Conservation (phyloP, 2,797 vertebrate species). For the Odontamblyopus rebecca region DNA sequence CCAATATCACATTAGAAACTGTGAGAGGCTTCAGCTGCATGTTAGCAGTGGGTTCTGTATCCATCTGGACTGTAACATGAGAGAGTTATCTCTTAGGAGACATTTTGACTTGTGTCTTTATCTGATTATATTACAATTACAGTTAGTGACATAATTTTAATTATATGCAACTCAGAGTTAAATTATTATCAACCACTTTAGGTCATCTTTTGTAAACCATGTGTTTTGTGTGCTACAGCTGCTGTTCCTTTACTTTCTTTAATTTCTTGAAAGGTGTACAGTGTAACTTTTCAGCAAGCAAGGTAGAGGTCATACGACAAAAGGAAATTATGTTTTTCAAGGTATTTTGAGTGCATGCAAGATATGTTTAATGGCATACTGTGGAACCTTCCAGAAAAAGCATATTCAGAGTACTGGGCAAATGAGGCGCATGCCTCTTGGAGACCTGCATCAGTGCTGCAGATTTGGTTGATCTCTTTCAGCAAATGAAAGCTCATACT, state of each 20-base stretch:
- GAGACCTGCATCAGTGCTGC: conserved; percentile 5
- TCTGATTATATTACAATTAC: background rate
- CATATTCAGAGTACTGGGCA: conserved; percentile 31
- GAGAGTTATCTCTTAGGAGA: background rate
- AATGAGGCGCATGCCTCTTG: conserved; percentile 1
- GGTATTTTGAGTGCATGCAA: background rate
- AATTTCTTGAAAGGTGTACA: background rate
- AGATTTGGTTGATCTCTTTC: conserved; percentile 29
- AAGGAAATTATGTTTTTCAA: background rate
- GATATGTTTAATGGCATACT: background rate
- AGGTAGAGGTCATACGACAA: background rate
- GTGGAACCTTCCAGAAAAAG: conserved; percentile 16
- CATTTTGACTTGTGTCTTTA: background rate
- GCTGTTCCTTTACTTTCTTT: no score
- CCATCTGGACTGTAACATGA: conserved; percentile 56
- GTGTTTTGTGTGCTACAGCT: no score
- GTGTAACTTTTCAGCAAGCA: background rate
- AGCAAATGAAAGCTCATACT: conserved; percentile 31
- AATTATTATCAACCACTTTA: background rate
- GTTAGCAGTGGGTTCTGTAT: conserved; percentile 48
- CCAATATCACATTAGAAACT: conserved; percentile 55
- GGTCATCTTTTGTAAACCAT: background rate
- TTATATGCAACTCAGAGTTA: background rate
- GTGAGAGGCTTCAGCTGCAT: conserved; percentile 47
- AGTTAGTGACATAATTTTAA: background rate